These are phyloP conservation scores for Pseudoatta argentina DNA, from an alignment of 1,140 invertebrate species.

Conservation along the genomic window DNA sequence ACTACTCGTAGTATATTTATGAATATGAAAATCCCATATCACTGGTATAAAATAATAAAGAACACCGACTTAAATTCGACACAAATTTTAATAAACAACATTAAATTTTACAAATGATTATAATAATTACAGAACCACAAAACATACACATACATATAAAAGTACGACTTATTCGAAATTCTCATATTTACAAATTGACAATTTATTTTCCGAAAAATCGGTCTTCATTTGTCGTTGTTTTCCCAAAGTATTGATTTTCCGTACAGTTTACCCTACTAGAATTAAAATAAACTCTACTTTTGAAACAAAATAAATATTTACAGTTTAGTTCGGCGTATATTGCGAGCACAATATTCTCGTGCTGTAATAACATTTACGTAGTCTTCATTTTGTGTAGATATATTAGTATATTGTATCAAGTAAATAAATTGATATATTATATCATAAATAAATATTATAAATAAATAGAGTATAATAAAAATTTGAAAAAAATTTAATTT, in stretches of 20 bases:
- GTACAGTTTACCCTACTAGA: background rate
- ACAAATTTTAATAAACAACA: background rate
- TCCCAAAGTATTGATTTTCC: background rate
- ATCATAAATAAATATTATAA: too few relatives aligned
- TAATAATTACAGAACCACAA: background rate
- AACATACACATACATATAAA: background rate
- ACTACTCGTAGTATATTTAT: background rate
- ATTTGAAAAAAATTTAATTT: too few relatives aligned
- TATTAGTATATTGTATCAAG: too few relatives aligned
- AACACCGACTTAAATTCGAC: background rate
- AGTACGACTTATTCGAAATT: background rate
- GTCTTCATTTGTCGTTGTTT: background rate
- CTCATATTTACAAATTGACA: background rate
- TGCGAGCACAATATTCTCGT: too few relatives aligned
- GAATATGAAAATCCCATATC: background rate
- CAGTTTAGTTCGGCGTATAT: too few relatives aligned
- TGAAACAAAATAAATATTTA: too few relatives aligned
- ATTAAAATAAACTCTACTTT: too few relatives aligned
- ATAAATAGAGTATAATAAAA: too few relatives aligned
- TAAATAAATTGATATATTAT: too few relatives aligned
- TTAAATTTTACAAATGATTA: constrained; percentile 4
- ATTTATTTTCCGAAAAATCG: background rate
- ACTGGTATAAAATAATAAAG: background rate
- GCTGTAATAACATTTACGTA: too few relatives aligned
- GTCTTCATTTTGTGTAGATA: too few relatives aligned